Conservation (phyloP, 2,797 vertebrate genomes). For the Tympanoctomys barrerae region DNA sequence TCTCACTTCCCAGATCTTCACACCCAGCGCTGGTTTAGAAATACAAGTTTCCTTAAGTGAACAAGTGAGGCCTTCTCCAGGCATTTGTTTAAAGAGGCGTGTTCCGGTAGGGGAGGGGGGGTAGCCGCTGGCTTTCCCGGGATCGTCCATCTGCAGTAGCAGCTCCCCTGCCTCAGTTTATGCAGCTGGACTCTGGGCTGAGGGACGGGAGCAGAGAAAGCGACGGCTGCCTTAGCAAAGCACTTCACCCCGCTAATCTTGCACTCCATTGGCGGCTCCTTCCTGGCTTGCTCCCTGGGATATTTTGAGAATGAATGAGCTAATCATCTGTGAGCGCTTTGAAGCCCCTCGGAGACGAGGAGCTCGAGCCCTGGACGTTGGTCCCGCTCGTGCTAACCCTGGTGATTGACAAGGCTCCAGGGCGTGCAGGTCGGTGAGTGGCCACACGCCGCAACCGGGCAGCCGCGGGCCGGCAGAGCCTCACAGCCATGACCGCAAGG, state of each 20-base stretch:
- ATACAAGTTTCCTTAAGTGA: not conserved
- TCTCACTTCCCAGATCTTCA: constrained; percentile 38
- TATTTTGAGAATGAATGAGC: constrained; percentile 65
- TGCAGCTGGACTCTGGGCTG: not conserved
- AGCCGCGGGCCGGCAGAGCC: not conserved
- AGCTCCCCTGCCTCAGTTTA: constrained; percentile 46
- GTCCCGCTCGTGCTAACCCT: constrained; percentile 26
- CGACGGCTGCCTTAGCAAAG: constrained; percentile 4
- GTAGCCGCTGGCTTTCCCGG: not conserved
- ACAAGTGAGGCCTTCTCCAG: not conserved
- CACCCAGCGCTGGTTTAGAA: not conserved
- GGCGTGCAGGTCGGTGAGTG: not conserved
- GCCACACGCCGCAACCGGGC: not conserved
- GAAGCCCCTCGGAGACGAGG: constrained; percentile 22
- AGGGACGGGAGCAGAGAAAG: not conserved
- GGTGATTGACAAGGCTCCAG: not conserved
- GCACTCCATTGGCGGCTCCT: constrained; percentile 38
- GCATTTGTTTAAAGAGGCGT: not conserved
- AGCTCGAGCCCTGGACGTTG: not conserved
- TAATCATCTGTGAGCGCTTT: constrained; percentile 52
- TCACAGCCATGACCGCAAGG: not conserved
- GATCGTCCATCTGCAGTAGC: not conserved
- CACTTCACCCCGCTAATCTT: not conserved
- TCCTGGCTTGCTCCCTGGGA: constrained; percentile 33
- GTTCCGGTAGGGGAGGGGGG: not conserved